Evolutionary conservation across 2,797 vertebrate species (phyloP), one percentile per base, ranked within the genome.

Genomic region (Mormyrus hasselquistii): DNA sequence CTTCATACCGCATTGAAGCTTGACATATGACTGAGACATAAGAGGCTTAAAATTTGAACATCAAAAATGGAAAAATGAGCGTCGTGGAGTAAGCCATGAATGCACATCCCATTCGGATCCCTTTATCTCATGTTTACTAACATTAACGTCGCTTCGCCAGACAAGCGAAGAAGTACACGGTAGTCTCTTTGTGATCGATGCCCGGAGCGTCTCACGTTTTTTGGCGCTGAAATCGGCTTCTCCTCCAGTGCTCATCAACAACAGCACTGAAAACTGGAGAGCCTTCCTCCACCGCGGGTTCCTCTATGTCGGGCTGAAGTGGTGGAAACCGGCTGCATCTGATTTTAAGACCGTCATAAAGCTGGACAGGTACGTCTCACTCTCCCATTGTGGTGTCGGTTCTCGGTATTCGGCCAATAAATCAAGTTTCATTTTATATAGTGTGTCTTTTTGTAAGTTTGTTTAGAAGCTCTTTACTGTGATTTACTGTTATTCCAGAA

Each of bases 291-390:
- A 96, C 87, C 94, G 95, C 16, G 96, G 96, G 12, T 92, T 96
- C 87, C 59, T 97, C 29, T 96, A 97, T 87, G 50, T 93, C 52
- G 90, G 96, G 19, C 90, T 93, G 52, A 91, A 87, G 52, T 88
- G 91, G 57, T 96, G 95, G 95, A 65, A 86, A 10, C 89, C 95
- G 91, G 96, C 96, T 88, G 87, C 95, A 84, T 94, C 90, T 91
- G 96, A 96, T 91, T 97, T 97, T 94, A 93, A 96, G 94, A 92
- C 89, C 44, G 95, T 95, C 59, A 93, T 96, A 87, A 91, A 92
- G 91, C 93, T 96, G 19, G 94, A 97, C 93, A 96, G 95, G 96
- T 97, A 92, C 89, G 38, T 53, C 29, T 55, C 50, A 34, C 29
- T 53, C 22, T 29, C 44, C 41, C 8, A 65, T 25, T 12, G n/a